Base-by-base conservation (phyloP, 2,888 invertebrate genomes). In the Junonia oenone region DNA sequence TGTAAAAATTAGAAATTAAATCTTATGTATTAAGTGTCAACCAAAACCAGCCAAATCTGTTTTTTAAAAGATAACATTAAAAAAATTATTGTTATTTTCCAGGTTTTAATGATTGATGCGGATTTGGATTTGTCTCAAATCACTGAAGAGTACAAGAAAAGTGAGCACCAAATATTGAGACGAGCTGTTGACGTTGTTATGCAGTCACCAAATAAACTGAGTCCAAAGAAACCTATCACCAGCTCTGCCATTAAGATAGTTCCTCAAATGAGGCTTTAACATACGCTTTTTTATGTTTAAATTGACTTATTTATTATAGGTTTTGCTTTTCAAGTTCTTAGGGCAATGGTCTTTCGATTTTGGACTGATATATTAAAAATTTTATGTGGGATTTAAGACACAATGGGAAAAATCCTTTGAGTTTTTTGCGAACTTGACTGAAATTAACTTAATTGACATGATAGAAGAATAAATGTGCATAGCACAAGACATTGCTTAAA, bases 61-160 rank as follows among this genome's bases (percentile, higher is more conserved):
- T n/a, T n/a, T n/a, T n/a, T n/a, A n/a, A n/a, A n/a, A n/a, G n/a
- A n/a, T n/a, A n/a, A n/a, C n/a, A n/a, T n/a, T n/a, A n/a, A n/a
- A n/a, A n/a, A n/a, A 22, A 22, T 22, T 22, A 22, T 22, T 22
- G 22, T 22, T 3, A 22, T 5, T 22, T 22, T 22, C 6, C 72
- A 93, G 92, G 93, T 94, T 4, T 69, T 94, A 33, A 92, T 94
- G n/a, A 70, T 94, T 60, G 92, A 95, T 75, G 94, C 93, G 14
- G 92, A 95, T 74, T 79, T 92, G 63, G 92, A 93, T 70, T 77
- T 94, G 29, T 92, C 93, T 3, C 91, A 92, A 65, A 94, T 94
- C 69, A 87, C 90, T 11, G 90, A 91, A 51, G 93, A 94, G 64
- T 94, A 94, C 68, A 92, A 92, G 68, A 87, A 86, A 48, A 93